Conservation (phyloP, 2,888 invertebrate genomes). For the Metacarcinus magister region DNA sequence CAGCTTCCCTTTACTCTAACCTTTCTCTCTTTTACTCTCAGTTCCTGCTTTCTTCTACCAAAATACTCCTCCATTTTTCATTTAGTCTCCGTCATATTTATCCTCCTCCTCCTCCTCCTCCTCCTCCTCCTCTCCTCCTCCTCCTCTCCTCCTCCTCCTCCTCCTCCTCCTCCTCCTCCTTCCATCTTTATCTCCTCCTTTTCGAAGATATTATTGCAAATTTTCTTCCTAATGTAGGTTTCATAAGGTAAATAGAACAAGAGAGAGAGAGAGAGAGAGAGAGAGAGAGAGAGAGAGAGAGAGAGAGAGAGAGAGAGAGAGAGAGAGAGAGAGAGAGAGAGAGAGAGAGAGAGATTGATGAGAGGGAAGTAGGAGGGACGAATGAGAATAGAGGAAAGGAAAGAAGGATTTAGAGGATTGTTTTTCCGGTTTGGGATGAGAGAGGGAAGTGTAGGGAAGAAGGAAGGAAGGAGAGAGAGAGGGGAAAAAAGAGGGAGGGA, state of each 20-base stretch:
- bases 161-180: too few relatives aligned
- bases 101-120: too few relatives aligned
- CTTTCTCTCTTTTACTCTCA: not conserved
- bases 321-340: not conserved
- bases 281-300: not conserved
- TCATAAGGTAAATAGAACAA: not conserved
- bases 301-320: not conserved
- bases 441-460: too few relatives aligned
- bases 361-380: not conserved
- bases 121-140: too few relatives aligned
- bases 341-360: not conserved
- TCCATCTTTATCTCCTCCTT: too few relatives aligned
- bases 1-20: not conserved
- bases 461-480: slow-evolving; percentile 1
- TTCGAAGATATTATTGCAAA: too few relatives aligned
- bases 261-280: not conserved
- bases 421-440: not conserved
- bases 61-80: not conserved
- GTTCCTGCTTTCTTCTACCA: not conserved
- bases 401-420: not conserved
- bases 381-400: not conserved
- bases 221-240: too few relatives aligned
- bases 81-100: not conserved
- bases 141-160: too few relatives aligned
- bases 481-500: not conserved